These are phyloP conservation scores for Torymus aiolomorphi DNA, from an alignment of 2,888 invertebrate genomes.

Conservation along the genomic window DNA sequence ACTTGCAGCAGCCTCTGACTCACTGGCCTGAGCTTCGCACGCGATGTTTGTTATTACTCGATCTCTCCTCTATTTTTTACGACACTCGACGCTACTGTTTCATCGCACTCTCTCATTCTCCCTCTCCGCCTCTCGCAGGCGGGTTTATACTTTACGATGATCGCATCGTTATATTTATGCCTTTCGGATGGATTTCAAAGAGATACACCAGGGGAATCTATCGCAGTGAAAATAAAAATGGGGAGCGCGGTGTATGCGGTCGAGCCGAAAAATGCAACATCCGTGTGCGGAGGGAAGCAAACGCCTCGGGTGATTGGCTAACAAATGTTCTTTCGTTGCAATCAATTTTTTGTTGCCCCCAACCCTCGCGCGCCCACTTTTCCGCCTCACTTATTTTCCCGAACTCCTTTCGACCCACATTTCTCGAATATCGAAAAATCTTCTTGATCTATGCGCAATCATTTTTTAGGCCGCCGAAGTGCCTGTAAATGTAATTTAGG, in stretches of 20 bases:
- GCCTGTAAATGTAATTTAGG: neutral
- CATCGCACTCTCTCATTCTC: no score
- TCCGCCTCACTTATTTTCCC: neutral
- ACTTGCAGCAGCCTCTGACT: neutral
- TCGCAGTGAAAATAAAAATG: neutral
- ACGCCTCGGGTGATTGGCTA: neutral
- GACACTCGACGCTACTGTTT: neutral
- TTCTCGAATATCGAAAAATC: neutral
- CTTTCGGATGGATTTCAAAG: neutral
- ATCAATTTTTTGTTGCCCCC: no score
- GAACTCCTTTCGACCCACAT: neutral
- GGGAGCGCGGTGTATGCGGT: neutral
- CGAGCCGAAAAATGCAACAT: conserved; percentile 5
- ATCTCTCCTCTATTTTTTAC: neutral
- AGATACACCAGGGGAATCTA: neutral
- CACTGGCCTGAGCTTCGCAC: neutral
- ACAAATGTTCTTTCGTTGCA: conserved; percentile 2
- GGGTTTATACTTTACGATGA: neutral
- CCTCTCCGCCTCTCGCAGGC: no score
- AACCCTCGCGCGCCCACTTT: neutral
- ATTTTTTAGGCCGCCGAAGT: neutral
- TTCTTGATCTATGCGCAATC: neutral
- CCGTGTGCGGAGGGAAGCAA: neutral
- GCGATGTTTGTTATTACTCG: conserved; percentile 6
- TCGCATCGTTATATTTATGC: conserved; percentile 12